Conservation (phyloP, 2,113 vertebrate species). For the Gymnogyps californianus region DNA sequence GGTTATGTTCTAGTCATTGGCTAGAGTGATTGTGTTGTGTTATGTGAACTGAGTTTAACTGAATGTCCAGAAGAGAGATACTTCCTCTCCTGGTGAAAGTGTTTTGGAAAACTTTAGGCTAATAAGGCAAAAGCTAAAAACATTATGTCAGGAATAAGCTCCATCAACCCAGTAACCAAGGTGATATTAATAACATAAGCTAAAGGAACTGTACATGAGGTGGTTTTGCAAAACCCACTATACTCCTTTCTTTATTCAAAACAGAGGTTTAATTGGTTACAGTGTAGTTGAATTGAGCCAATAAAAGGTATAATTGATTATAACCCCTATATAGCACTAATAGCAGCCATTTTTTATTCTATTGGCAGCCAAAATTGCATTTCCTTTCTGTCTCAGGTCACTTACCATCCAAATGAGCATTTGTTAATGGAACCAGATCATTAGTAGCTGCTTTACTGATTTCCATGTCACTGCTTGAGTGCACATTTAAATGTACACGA, state of each 20-base stretch:
- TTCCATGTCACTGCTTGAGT: conserved; percentile 51
- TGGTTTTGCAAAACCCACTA: conserved; percentile 36
- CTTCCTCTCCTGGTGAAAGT: neutral
- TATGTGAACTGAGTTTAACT: neutral
- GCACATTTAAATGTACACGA: conserved; percentile 13
- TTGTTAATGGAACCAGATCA: conserved; percentile 73
- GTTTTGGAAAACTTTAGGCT: conserved; percentile 5
- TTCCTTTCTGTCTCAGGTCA: conserved; percentile 67
- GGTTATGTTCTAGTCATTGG: neutral
- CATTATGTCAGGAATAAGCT: neutral
- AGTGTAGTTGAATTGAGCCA: conserved; percentile 59
- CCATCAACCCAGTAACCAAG: conserved; percentile 21
- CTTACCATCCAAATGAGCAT: conserved; percentile 68
- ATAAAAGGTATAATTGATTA: conserved; percentile 75
- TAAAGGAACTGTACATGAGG: neutral
- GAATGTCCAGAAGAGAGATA: neutral
- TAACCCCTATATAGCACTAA: conserved; percentile 45
- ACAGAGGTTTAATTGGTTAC: conserved; percentile 57
- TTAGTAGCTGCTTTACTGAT: conserved; percentile 63
- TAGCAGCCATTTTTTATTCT: conserved; percentile 66
- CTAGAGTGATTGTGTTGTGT: neutral
- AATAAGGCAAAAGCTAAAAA: conserved; percentile 20
- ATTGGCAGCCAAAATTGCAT: conserved; percentile 71
- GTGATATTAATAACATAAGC: conserved; percentile 30
- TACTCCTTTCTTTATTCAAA: conserved; percentile 58